Evolutionary conservation across 1,140 invertebrate genomes (phyloP).

Genomic region (Planococcus citri): DNA sequence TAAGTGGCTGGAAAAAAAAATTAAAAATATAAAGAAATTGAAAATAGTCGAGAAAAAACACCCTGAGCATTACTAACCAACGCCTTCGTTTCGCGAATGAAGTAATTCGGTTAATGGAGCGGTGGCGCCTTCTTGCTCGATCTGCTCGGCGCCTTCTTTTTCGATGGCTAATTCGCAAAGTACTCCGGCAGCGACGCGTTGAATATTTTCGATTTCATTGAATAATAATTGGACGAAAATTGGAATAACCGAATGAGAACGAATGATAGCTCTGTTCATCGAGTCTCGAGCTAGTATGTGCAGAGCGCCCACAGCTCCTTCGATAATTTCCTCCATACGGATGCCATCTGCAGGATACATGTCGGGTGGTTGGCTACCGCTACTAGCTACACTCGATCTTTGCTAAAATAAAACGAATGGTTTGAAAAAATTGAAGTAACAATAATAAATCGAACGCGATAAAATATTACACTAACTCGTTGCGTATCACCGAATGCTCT

Average conservation of each 20-base stretch:
- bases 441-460: not conserved
- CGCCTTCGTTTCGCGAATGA: conserved; percentile 83
- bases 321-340: conserved; percentile 96
- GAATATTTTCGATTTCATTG: conserved; percentile 95
- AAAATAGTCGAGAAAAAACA: not conserved
- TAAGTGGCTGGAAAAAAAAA: conserved; percentile 65
- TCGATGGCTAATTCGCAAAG: conserved; percentile 90
- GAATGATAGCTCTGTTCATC: conserved; percentile 82
- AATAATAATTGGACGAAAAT: conserved; percentile 78
- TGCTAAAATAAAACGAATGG: not conserved
- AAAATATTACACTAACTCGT: conserved; percentile 40
- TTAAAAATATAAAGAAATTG: not conserved
- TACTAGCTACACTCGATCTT: conserved; percentile 49
- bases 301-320: conserved; percentile 90
- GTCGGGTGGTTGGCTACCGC: conserved; percentile 44
- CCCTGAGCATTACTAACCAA: conserved; percentile 30
- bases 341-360: conserved; percentile 93
- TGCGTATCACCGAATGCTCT: conserved; percentile 85
- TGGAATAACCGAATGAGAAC: conserved; percentile 83
- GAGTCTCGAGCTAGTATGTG: conserved; percentile 91
- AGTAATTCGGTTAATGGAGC: conserved; percentile 88
- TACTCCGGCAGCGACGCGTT: conserved; percentile 79
- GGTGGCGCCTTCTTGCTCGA: conserved; percentile 92
- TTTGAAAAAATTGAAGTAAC: not conserved
- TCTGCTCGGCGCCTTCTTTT: conserved; percentile 93